A percentile compares a stretch with the other conserved stretches of the same genome.
Conservation (phyloP, 2,797 vertebrate species). For the Toxotes lorentzi region DNA sequence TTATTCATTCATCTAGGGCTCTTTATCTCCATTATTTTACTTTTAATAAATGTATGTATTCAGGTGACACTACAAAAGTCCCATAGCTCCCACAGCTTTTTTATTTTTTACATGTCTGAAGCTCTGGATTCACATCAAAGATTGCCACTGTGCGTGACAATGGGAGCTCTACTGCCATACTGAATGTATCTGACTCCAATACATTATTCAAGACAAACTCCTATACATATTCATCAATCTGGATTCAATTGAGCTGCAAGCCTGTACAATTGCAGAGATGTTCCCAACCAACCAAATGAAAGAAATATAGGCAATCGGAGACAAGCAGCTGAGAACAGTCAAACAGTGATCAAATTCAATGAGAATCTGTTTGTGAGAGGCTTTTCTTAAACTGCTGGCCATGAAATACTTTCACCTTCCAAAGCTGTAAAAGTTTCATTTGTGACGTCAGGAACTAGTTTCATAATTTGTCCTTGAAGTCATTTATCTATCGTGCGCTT, state of each 20-base stretch:
- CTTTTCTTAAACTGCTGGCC: constrained; percentile 36
- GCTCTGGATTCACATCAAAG: constrained; percentile 78
- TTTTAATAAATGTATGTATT: constrained; percentile 66
- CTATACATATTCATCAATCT: constrained; percentile 74
- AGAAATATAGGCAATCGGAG: constrained; percentile 40
- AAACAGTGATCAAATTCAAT: constrained; percentile 32
- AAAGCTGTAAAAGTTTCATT: constrained; percentile 45
- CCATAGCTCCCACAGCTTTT: constrained; percentile 57
- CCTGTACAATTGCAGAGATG: constrained; percentile 47
- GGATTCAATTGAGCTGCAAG: constrained; percentile 70
- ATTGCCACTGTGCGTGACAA: constrained; percentile 51
- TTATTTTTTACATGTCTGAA: constrained; percentile 56
- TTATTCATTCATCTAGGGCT: constrained; percentile 38
- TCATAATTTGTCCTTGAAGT: constrained; percentile 40
- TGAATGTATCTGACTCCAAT: constrained; percentile 60
- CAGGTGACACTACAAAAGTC: constrained; percentile 64
- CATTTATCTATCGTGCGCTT: constrained; percentile 34
- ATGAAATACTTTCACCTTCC: constrained; percentile 57
- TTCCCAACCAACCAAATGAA: constrained; percentile 57
- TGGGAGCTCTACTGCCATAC: constrained; percentile 40
- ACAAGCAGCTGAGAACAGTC: constrained; percentile 38
- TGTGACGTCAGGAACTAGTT: constrained; percentile 28
- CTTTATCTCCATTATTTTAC: constrained; percentile 57
- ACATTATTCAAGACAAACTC: constrained; percentile 75
- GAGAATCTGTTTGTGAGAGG: constrained; percentile 36